phyloP scores from a whole-genome alignment of 2,888 invertebrate genomes.

The Pandemis corylana region DNA sequence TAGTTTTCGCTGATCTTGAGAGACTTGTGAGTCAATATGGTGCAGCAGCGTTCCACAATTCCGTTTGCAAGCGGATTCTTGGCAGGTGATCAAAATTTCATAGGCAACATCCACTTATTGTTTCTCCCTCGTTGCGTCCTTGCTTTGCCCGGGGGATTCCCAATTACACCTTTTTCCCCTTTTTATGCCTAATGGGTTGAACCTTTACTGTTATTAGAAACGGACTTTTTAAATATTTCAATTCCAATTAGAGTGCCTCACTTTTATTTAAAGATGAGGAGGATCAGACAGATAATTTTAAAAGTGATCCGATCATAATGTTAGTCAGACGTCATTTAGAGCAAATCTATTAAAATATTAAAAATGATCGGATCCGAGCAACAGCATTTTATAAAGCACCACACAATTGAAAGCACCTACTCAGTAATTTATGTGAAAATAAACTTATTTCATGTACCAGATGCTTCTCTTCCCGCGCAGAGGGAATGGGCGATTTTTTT shows the following conservation, averaged over 20 bases:
- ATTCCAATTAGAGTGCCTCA: conserved; percentile 6
- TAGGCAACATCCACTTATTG: conserved; percentile 9
- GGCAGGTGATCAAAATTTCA: conserved; percentile 5
- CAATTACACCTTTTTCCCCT: conserved; percentile 30
- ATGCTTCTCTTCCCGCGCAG: too few species aligned
- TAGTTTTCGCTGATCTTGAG: too few species aligned
- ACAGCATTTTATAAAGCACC: too few species aligned
- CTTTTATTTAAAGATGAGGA: background rate
- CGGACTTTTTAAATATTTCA: conserved; percentile 32
- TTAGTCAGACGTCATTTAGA: too few species aligned
- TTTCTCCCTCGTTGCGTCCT: background rate
- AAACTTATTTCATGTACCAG: too few species aligned
- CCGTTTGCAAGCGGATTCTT: background rate
- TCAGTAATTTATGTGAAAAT: too few species aligned
- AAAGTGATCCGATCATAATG: background rate
- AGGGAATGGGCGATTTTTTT: too few species aligned
- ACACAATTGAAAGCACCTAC: too few species aligned
- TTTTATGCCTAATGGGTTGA: conserved; percentile 31
- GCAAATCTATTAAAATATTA: too few species aligned
- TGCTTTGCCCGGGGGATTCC: conserved; percentile 12
- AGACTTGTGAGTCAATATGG: background rate
- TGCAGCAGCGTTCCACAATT: background rate
- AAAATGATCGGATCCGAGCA: too few species aligned
- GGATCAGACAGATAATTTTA: background rate
- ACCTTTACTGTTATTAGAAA: conserved; percentile 38